Percentiles rank a stretch among this genome's conserved stretches.
Conservation (phyloP, 2,113 vertebrate genomes). For the Phoxinus phoxinus region DNA sequence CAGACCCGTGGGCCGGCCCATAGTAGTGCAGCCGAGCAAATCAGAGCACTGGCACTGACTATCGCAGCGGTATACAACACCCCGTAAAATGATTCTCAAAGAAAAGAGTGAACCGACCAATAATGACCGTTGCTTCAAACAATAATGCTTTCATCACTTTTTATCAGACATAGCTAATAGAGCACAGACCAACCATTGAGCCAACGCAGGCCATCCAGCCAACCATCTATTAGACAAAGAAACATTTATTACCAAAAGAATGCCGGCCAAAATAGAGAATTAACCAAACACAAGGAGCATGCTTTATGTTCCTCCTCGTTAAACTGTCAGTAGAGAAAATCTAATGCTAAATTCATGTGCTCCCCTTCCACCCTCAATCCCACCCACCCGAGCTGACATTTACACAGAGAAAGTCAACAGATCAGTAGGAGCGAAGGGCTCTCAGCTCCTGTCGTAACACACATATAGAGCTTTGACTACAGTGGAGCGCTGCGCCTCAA, state of each 20-base stretch:
- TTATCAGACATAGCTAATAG: slow-evolving; percentile 12
- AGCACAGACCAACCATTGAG: slow-evolving; percentile 10
- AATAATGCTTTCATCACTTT: slow-evolving; percentile 15
- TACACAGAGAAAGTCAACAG: slow-evolving; percentile 46
- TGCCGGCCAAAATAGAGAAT: not conserved
- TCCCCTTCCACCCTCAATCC: not conserved
- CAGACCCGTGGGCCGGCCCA: slow-evolving; percentile 12
- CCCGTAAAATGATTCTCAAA: slow-evolving; percentile 3
- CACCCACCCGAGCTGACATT: slow-evolving; percentile 44
- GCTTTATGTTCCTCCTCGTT: slow-evolving; percentile 32
- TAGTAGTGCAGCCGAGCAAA: not conserved
- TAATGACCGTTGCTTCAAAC: slow-evolving; percentile 2
- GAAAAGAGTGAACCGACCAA: not conserved
- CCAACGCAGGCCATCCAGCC: not conserved
- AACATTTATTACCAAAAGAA: slow-evolving; percentile 18
- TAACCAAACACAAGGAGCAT: slow-evolving; percentile 31
- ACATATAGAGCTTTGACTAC: not conserved
- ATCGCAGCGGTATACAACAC: slow-evolving; percentile 5
- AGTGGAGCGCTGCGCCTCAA: not conserved
- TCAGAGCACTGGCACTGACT: not conserved
- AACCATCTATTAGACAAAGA: slow-evolving; percentile 33
- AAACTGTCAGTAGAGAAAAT: slow-evolving; percentile 23
- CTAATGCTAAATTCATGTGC: slow-evolving; percentile 28
- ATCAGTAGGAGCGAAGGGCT: not conserved
- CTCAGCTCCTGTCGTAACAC: slow-evolving; percentile 18